These are phyloP conservation scores for Chroicocephalus ridibundus DNA, from an alignment of 2,113 vertebrate species.

Conservation along the genomic window DNA sequence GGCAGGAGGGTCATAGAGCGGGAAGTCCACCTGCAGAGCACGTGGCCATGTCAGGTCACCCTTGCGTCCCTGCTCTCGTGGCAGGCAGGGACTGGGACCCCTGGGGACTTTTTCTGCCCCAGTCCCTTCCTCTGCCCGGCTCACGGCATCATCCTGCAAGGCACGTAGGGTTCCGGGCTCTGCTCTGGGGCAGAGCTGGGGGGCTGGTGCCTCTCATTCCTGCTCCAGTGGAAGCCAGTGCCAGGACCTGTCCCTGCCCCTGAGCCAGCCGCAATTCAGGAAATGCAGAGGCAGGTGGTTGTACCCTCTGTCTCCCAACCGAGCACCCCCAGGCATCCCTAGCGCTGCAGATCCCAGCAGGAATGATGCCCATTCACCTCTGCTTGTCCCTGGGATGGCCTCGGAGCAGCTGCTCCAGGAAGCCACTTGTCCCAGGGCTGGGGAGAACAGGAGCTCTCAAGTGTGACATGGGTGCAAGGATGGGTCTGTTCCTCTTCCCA, in stretches of 20 bases:
- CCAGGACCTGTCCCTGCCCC: background rate
- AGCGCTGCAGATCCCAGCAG: background rate
- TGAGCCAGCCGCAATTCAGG: background rate
- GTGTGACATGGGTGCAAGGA: fast-evolving
- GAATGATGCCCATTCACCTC: background rate
- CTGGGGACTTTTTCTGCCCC: fast-evolving
- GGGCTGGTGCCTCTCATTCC: background rate
- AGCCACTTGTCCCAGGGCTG: background rate
- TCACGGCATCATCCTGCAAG: background rate
- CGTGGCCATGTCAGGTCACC: fast-evolving
- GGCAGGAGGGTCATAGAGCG: constrained; percentile 76
- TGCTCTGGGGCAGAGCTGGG: background rate
- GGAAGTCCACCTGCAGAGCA: constrained; percentile 79
- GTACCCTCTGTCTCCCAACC: background rate
- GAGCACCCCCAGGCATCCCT: background rate
- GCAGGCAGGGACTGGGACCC: background rate
- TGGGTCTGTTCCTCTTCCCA: background rate
- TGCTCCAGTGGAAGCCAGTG: background rate
- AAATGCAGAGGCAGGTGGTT: background rate
- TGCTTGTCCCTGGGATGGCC: background rate
- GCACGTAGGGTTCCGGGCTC: fast-evolving
- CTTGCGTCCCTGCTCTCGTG: background rate
- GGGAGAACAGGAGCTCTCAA: background rate
- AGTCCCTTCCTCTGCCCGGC: background rate
- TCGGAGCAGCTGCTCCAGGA: background rate